These are phyloP conservation scores for Drosophila arizonae DNA, from an alignment of 1,140 invertebrate species.

Conservation along the genomic window DNA sequence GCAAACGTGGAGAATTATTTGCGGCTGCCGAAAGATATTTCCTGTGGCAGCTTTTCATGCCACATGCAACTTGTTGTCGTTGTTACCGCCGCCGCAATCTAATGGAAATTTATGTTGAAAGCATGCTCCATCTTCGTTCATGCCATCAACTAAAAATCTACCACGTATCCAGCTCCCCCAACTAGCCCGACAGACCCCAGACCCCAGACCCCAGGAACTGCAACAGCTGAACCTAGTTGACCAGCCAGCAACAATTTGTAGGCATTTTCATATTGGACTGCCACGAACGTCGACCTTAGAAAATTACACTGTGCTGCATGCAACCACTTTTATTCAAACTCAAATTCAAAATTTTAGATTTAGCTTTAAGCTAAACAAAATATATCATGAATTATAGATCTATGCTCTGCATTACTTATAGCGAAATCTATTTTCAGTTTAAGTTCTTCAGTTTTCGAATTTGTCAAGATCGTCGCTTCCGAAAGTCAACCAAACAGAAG, in stretches of 20 bases:
- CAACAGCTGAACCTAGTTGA: slow-evolving; percentile 47
- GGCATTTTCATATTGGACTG: slow-evolving; percentile 76
- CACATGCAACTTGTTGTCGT: slow-evolving; percentile 66
- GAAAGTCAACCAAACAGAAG: too few species aligned
- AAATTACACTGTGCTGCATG: slow-evolving; percentile 46
- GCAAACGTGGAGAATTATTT: slow-evolving; percentile 80
- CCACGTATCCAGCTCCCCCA: slow-evolving; percentile 7
- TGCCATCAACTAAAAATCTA: slow-evolving; percentile 45
- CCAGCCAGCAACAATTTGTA: slow-evolving; percentile 72
- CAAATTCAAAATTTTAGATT: not conserved
- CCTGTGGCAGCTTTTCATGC: slow-evolving; percentile 73
- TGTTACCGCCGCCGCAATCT: slow-evolving; percentile 60
- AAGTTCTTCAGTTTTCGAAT: too few species aligned
- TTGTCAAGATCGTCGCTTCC: too few species aligned
- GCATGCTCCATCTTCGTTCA: slow-evolving; percentile 55
- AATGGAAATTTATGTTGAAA: slow-evolving; percentile 81
- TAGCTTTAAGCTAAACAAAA: too few species aligned
- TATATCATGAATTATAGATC: too few species aligned
- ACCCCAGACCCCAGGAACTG: not conserved
- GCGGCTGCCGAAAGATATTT: slow-evolving; percentile 78
- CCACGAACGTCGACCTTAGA: slow-evolving; percentile 49
- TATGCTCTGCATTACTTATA: too few species aligned
- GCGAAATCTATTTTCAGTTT: too few species aligned
- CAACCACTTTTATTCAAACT: not conserved
- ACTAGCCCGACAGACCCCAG: not conserved